Percentiles rank a stretch among this genome's conserved stretches.
Evolutionary conservation across 2,797 vertebrate genomes (phyloP).

Genomic region (Neostethus bicornis): DNA sequence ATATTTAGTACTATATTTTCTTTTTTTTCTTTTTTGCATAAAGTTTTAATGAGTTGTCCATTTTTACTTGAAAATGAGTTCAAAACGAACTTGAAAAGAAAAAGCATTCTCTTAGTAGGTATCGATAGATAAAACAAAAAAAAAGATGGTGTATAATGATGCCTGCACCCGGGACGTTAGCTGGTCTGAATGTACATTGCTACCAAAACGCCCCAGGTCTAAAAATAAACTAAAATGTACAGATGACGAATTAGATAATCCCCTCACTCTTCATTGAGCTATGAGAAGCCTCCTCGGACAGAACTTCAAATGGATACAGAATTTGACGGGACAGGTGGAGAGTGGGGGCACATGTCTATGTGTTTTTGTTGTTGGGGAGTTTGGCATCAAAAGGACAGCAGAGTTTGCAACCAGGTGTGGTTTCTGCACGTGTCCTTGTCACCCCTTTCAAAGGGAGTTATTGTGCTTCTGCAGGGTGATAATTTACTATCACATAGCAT

Average conservation of each 20-base stretch:
- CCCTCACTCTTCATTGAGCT: slow-evolving; percentile 42
- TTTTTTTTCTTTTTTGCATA: no score
- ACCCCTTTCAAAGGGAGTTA: slow-evolving; percentile 12
- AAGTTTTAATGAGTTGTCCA: no score
- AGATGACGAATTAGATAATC: slow-evolving; percentile 57
- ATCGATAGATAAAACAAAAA: not conserved
- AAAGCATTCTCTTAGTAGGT: no score
- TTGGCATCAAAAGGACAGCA: slow-evolving; percentile 33
- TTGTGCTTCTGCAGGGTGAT: no score
- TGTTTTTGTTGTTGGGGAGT: slow-evolving; percentile 48
- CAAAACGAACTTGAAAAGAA: no score
- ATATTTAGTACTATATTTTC: no score
- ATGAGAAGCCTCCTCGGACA: slow-evolving; percentile 50
- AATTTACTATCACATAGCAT: no score
- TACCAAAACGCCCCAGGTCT: slow-evolving; percentile 28
- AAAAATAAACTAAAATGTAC: slow-evolving; percentile 54
- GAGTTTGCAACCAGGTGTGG: slow-evolving; percentile 53
- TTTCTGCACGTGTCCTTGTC: slow-evolving; percentile 24
- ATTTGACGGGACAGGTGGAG: slow-evolving; percentile 53
- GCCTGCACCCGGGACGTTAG: slow-evolving; percentile 20
- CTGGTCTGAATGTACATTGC: slow-evolving; percentile 6
- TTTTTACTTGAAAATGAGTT: no score
- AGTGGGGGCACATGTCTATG: slow-evolving; percentile 32
- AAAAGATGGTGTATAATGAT: slow-evolving; percentile 1
- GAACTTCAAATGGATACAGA: slow-evolving; percentile 43